Conservation (phyloP, 2,797 vertebrate species). For the Labroides dimidiatus region DNA sequence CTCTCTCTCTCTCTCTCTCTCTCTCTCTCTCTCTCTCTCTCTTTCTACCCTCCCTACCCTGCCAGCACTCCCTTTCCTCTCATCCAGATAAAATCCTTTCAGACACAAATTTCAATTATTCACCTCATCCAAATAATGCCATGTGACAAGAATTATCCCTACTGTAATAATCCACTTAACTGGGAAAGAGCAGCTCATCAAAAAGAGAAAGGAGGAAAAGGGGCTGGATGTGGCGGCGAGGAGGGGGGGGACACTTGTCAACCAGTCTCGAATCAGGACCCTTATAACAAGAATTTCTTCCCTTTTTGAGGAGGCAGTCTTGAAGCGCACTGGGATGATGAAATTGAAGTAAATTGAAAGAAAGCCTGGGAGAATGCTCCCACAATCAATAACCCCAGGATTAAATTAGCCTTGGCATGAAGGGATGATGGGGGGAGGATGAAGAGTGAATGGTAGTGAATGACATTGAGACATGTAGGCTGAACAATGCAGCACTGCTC, state of each 20-base stretch:
- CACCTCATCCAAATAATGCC: constrained; percentile 91
- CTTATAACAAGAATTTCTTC: constrained; percentile 81
- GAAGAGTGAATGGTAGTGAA: constrained; percentile 79
- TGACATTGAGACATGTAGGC: constrained; percentile 83
- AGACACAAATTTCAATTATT: constrained; percentile 93
- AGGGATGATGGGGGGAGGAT: constrained; percentile 78
- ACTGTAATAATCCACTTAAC: constrained; percentile 92
- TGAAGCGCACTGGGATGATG: constrained; percentile 79
- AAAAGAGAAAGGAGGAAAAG: constrained; percentile 83
- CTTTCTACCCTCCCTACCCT: constrained; percentile 74
- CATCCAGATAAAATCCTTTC: constrained; percentile 90
- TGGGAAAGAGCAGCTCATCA: constrained; percentile 89
- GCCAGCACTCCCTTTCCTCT: constrained; percentile 86
- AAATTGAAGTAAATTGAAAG: constrained; percentile 85
- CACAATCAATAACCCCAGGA: constrained; percentile 83
- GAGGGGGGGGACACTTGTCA: constrained; percentile 74
- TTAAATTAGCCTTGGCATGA: constrained; percentile 84
- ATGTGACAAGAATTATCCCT: constrained; percentile 92
- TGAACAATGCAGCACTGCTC: constrained; percentile 71
- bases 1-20: neutral
- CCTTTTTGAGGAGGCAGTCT: constrained; percentile 79
- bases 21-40: constrained; percentile 36
- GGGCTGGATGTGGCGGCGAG: constrained; percentile 70
- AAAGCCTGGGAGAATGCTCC: constrained; percentile 83
- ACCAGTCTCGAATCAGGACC: constrained; percentile 79